Percentiles rank a stretch among this genome's conserved stretches.
Conservation (phyloP, 2,888 invertebrate genomes). For the Melipona beecheii region DNA sequence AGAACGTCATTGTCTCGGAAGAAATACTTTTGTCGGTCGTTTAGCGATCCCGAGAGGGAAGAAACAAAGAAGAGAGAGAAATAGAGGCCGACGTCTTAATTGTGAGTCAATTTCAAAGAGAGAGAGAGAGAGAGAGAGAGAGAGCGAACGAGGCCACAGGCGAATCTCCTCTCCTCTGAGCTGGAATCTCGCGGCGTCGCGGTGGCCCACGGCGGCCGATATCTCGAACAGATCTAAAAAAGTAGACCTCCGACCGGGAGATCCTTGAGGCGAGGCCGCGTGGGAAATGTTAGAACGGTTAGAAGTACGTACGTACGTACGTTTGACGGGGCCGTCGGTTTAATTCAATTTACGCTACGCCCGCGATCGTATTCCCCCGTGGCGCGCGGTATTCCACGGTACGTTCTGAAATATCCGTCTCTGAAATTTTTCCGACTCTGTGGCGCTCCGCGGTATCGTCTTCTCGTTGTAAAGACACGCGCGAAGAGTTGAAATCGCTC, state of each 20-base stretch:
- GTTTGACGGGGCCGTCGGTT: conserved; percentile 46
- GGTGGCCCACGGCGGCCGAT: conserved; percentile 37
- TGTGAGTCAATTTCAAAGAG: conserved; percentile 49
- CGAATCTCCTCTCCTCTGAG: background rate
- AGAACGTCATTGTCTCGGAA: conserved; percentile 40
- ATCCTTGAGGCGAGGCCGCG: conserved; percentile 60
- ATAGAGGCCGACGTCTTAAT: conserved; percentile 37
- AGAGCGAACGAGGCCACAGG: background rate
- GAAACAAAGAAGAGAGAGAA: no score
- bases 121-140: background rate
- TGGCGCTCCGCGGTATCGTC: fast-evolving
- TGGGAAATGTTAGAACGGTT: conserved; percentile 68
- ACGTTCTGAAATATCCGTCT: conserved; percentile 29
- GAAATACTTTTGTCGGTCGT: conserved; percentile 32
- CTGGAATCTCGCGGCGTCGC: conserved; percentile 38
- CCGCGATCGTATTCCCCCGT: conserved; percentile 1
- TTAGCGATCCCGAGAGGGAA: conserved; percentile 16
- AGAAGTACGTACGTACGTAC: conserved; percentile 8
- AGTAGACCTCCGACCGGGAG: conserved; percentile 68
- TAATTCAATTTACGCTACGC: conserved; percentile 58
- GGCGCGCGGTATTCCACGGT: background rate
- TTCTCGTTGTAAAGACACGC: background rate
- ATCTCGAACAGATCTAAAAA: conserved; percentile 69
- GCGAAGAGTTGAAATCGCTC: background rate
- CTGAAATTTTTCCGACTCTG: background rate